Percentiles rank a stretch among this genome's conserved stretches.
phyloP scores from a whole-genome alignment of 2,888 invertebrate genomes.

The Caenorhabditis sp. region DNA sequence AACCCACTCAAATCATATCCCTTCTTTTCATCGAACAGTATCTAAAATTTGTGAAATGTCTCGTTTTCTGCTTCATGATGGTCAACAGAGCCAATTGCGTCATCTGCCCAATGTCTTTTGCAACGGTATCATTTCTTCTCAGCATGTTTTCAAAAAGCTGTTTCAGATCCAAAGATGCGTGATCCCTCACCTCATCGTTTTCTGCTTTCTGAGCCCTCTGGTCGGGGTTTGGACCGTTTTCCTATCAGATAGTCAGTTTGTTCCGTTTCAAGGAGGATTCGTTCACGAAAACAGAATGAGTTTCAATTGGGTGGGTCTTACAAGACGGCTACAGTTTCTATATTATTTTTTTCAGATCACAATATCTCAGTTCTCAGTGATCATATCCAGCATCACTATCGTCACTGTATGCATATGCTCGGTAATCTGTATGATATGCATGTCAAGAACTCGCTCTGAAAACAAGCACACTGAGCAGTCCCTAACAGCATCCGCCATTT shows the following conservation, averaged over 20 bases:
- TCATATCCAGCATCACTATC: slow-evolving; percentile 27
- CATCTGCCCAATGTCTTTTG: slow-evolving; percentile 21
- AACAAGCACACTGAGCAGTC: slow-evolving; percentile 38
- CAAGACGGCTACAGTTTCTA: too few species aligned
- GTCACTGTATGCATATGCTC: slow-evolving; percentile 9
- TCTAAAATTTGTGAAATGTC: slow-evolving; percentile 36
- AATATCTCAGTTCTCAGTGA: slow-evolving; percentile 23
- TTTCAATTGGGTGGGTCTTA: slow-evolving; percentile 20
- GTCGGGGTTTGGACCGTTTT: slow-evolving; percentile 46
- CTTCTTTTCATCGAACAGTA: slow-evolving; percentile 44
- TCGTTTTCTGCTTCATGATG: slow-evolving; percentile 47
- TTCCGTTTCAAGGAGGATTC: slow-evolving; percentile 53
- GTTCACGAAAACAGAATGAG: slow-evolving; percentile 36
- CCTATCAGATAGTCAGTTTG: slow-evolving; percentile 36
- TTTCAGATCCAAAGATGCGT: slow-evolving; percentile 37
- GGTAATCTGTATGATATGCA: slow-evolving; percentile 27
- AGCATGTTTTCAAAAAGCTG: background rate
- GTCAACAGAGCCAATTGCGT: slow-evolving; percentile 46
- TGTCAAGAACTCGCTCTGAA: slow-evolving; percentile 30
- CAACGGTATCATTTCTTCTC: slow-evolving; percentile 18
- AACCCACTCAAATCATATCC: slow-evolving; percentile 32
- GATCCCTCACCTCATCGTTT: slow-evolving; percentile 22
- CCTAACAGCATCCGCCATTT: slow-evolving; percentile 36
- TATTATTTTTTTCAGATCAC: slow-evolving; percentile 1
- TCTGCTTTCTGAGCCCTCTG: slow-evolving; percentile 26